phyloP scores from a whole-genome alignment of 2,797 vertebrate genomes.

The Caiman crocodilus region DNA sequence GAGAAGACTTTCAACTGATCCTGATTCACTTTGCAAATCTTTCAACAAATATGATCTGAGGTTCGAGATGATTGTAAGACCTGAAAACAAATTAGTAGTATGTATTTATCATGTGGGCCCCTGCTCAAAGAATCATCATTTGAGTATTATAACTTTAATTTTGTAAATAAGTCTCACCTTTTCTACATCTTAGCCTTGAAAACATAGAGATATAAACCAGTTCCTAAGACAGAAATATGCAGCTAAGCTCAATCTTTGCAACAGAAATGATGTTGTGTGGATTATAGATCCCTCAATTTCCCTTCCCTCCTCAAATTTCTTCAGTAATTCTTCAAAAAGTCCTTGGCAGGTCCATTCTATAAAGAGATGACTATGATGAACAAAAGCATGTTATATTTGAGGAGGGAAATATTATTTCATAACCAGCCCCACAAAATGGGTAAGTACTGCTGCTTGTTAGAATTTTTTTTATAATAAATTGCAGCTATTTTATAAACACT shows the following conservation, averaged over 20 bases:
- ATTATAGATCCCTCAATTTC: slow-evolving; percentile 28
- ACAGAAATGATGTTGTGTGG: slow-evolving; percentile 32
- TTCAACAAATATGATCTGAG: slow-evolving; percentile 35
- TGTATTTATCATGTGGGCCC: slow-evolving; percentile 53
- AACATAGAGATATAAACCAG: slow-evolving; percentile 48
- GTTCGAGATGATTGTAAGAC: slow-evolving; percentile 48
- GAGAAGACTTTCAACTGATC: not conserved
- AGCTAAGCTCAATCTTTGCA: slow-evolving; percentile 14
- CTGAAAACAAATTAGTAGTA: slow-evolving; percentile 35
- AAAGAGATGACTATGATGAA: not conserved
- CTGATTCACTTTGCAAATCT: slow-evolving; percentile 22
- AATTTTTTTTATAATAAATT: not conserved
- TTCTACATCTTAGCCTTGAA: slow-evolving; percentile 15
- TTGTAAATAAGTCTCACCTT: slow-evolving; percentile 37
- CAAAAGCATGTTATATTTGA: not conserved
- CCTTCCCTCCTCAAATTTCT: slow-evolving; percentile 6
- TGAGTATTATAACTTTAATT: not conserved
- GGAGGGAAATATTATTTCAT: not conserved
- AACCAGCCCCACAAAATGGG: not conserved
- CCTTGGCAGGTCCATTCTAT: not conserved
- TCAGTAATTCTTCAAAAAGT: not conserved
- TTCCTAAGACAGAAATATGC: not conserved
- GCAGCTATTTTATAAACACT: slow-evolving; percentile 15
- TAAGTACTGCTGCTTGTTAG: not conserved
- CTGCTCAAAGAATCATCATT: slow-evolving; percentile 20